These are phyloP conservation scores for Ypsolopha scabrella DNA, from an alignment of 2,888 invertebrate species.

Conservation along the genomic window DNA sequence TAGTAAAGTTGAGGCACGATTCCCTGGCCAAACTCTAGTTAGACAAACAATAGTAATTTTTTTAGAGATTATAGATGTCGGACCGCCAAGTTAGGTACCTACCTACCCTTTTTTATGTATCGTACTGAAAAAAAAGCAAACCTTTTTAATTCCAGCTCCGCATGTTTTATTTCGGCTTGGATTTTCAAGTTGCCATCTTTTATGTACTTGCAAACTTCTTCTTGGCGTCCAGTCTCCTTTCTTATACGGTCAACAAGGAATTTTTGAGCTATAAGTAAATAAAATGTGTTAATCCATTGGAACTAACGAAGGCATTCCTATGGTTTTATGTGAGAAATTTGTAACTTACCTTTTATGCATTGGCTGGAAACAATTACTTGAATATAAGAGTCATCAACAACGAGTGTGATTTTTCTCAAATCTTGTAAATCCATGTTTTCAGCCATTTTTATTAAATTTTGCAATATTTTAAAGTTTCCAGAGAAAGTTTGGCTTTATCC, in stretches of 20 bases:
- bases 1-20: too few relatives aligned
- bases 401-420: conserved; percentile 34
- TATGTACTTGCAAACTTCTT: conserved; percentile 31
- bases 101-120: too few relatives aligned
- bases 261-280: conserved; percentile 38
- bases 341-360: conserved; percentile 43
- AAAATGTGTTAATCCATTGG: neutral
- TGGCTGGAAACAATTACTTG: conserved; percentile 38
- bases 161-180: conserved; percentile 41
- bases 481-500: too few relatives aligned
- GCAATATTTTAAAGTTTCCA: too few relatives aligned
- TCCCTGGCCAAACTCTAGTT: too few relatives aligned
- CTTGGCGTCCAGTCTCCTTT: conserved; percentile 31
- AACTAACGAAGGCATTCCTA: neutral
- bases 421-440: conserved; percentile 32
- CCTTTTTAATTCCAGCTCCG: conserved; percentile 41
- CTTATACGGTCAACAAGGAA: conserved; percentile 35
- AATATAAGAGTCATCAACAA: conserved; percentile 40
- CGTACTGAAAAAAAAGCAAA: conserved; percentile 13
- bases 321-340: neutral
- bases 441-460: conserved; percentile 23
- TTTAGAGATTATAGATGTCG: too few relatives aligned
- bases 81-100: neutral
- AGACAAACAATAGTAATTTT: too few relatives aligned
- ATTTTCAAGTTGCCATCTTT: conserved; percentile 37